Conservation (phyloP, 2,113 vertebrate genomes). For the Lamprologus lemairii region DNA sequence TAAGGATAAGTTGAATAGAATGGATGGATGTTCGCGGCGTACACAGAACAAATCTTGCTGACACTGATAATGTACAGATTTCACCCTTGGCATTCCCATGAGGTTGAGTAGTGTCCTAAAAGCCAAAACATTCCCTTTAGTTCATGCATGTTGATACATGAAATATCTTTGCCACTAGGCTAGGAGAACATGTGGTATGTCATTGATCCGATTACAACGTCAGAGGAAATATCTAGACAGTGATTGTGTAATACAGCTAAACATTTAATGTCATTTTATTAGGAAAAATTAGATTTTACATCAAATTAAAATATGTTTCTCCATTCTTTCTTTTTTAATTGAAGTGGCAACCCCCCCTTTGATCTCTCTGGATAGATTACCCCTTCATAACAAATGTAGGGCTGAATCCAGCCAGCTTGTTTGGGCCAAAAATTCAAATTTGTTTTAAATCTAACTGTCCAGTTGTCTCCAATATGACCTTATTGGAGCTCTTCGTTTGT, state of each 20-base stretch:
- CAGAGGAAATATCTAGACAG: background rate
- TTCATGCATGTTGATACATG: background rate
- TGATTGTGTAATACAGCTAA: background rate
- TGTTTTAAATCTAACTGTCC: background rate
- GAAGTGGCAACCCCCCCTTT: background rate
- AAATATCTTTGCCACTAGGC: background rate
- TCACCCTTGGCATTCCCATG: background rate
- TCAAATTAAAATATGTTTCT: background rate
- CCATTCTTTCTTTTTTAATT: background rate
- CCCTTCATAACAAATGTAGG: background rate
- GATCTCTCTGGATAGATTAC: background rate
- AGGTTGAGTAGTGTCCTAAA: background rate
- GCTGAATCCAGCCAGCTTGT: background rate
- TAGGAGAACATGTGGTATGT: background rate
- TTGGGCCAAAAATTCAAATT: background rate
- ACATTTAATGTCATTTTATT: background rate
- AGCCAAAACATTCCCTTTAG: background rate
- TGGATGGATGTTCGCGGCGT: fast-evolving
- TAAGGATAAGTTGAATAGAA: background rate
- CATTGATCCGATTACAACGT: background rate
- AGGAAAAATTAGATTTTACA: background rate
- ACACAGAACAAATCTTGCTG: background rate
- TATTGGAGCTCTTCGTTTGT: background rate
- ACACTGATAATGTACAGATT: background rate
- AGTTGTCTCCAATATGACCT: background rate